Evolutionary conservation across 2,888 invertebrate genomes (phyloP).

Genomic region (Drosophila macrospina): DNA sequence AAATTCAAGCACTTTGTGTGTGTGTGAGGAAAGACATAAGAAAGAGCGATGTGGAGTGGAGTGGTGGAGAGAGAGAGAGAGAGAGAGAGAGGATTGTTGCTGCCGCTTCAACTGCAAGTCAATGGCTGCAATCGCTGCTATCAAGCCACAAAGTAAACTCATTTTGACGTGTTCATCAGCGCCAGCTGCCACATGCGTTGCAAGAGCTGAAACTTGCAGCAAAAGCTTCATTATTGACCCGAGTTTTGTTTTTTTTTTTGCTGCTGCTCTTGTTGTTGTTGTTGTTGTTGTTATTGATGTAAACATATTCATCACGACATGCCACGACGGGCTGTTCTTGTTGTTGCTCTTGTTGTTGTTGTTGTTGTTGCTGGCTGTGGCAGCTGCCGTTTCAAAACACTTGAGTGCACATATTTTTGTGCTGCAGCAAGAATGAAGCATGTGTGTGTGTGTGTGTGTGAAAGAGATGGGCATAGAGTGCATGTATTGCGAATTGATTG

Average conservation of each 20-base stretch:
- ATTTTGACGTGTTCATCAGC: slow-evolving; percentile 65
- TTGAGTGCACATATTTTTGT: slow-evolving; percentile 68
- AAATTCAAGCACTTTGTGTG: slow-evolving; percentile 7
- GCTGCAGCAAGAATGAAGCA: slow-evolving; percentile 14
- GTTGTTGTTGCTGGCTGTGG: slow-evolving; percentile 35
- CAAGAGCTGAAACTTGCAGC: slow-evolving; percentile 12
- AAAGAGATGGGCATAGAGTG: slow-evolving; percentile 14
- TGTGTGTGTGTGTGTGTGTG: background rate
- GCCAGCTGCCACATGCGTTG: slow-evolving; percentile 19
- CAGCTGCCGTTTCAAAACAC: slow-evolving; percentile 70
- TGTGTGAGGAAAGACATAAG: background rate
- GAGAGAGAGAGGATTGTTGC: slow-evolving; percentile 16
- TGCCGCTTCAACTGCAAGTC: slow-evolving; percentile 20
- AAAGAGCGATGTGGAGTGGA: slow-evolving; percentile 10
- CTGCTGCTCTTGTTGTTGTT: too few species aligned
- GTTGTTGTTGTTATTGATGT: slow-evolving; percentile 74
- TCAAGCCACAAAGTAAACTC: slow-evolving; percentile 71
- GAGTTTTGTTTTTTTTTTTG: slow-evolving; percentile 47
- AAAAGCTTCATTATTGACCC: slow-evolving; percentile 67
- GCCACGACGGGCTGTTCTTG: slow-evolving; percentile 36
- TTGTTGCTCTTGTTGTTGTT: slow-evolving; percentile 25
- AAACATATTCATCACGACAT: slow-evolving; percentile 71
- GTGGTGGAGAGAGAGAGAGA: too few species aligned
- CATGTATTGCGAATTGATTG: slow-evolving; percentile 73
- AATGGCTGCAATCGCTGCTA: slow-evolving; percentile 51